Percentiles rank a stretch among this genome's conserved stretches.
Evolutionary conservation across 1,140 invertebrate genomes (phyloP).

Genomic region (Periplaneta americana): DNA sequence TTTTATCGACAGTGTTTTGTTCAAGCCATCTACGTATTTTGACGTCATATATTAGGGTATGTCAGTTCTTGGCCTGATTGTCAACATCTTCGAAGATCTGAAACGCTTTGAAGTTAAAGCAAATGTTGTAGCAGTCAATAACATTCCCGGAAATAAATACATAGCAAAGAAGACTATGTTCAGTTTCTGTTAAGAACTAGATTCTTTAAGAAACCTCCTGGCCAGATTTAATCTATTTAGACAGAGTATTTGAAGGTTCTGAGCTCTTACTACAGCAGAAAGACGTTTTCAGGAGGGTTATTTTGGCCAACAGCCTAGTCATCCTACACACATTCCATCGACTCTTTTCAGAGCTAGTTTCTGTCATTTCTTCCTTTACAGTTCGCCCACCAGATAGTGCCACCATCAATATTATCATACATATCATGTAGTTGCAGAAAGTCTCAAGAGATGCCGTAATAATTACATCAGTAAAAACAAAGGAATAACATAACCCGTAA

Average conservation of each 20-base stretch:
- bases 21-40: too few species aligned
- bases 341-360: not conserved
- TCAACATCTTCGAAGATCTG: too few species aligned
- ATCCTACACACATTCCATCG: not conserved
- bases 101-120: too few species aligned
- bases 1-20: too few species aligned
- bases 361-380: not conserved
- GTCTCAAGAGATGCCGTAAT: not conserved
- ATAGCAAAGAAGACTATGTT: too few species aligned
- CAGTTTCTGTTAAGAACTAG: too few species aligned
- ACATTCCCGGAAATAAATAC: too few species aligned
- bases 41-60: too few species aligned
- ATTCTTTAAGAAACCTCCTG: too few species aligned
- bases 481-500: not conserved
- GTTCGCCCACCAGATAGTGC: not conserved
- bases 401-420: not conserved
- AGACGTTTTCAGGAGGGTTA: not conserved
- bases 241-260: not conserved
- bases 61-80: too few species aligned
- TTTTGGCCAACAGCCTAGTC: not conserved
- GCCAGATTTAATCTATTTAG: not conserved
- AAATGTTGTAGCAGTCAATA: too few species aligned
- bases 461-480: not conserved
- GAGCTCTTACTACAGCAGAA: not conserved
- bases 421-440: not conserved